Evolutionary conservation across 2,888 invertebrate species (phyloP), one percentile per base, ranked within the genome.

Genomic region (Augochlorella aurata): DNA sequence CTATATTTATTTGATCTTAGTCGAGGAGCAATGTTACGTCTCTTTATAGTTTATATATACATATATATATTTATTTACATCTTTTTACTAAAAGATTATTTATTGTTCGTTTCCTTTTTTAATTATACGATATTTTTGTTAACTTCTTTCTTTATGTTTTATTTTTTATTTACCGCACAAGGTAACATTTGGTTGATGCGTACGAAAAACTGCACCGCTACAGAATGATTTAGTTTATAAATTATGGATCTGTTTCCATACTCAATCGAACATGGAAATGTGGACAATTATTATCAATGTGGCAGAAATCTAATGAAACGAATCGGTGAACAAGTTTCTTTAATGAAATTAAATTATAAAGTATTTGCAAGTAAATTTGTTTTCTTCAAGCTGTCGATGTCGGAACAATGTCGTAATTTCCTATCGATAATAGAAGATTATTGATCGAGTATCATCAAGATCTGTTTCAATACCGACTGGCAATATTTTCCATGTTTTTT

Each of bases 1-100:
- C 49, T 70, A 74, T 77, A 82, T 82, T 82, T 82, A 83, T 83
- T 83, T 83, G 44, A 76, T 63, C 24, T 69, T 63, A 65, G 69
- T 67, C 18, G 74, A 82, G 44, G 18, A 74, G 29, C 71, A 71
- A 77, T 87, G 87, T 87, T 89, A 82, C 45, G 79, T 77, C 67
- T 78, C 72, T 88, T 85, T 85, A 87, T 84, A 88, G 87, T 87
- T 81, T 84, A 88, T 86, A 77, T 50, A 77, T 82, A 61, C 14
- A 45, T 66, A 74, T 54, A 77, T 52, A 66, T 38, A 69, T 87
- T 89, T 89, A 85, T 87, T 84, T 86, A 82, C 80, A 80, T 67
- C 68, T 49, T 77, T 77, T 81, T 74, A 73, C 61, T 63, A 65
- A 76, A 71, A 71, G 52, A 76, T 79, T 83, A 86, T 85, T 88